Evolutionary conservation across 2,113 vertebrate genomes (phyloP).

Genomic region (Tenrec ecaudatus): DNA sequence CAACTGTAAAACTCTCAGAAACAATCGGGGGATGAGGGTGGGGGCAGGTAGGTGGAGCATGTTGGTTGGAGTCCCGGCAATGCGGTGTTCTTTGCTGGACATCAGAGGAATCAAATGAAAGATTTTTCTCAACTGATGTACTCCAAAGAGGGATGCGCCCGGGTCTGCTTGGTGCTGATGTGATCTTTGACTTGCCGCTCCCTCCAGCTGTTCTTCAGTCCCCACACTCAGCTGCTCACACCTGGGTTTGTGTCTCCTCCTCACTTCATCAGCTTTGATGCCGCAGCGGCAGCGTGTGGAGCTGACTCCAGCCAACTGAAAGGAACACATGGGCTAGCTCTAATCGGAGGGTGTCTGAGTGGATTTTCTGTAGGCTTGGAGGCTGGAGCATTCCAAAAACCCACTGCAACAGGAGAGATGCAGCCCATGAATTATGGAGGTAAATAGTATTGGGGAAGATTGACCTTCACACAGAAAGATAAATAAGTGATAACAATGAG

Average conservation of each 20-base stretch:
- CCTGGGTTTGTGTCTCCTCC: neutral
- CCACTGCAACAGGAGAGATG: constrained; percentile 58
- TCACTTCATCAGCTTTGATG: constrained; percentile 47
- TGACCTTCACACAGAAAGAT: constrained; percentile 72
- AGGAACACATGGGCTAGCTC: neutral
- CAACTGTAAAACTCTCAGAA: constrained; percentile 17
- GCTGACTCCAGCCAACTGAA: neutral
- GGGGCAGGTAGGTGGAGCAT: too few relatives aligned
- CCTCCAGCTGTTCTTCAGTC: neutral
- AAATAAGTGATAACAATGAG: constrained; percentile 67
- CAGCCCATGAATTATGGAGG: constrained; percentile 69
- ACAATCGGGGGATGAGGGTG: too few relatives aligned
- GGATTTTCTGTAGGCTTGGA: constrained; percentile 51
- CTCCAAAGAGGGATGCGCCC: neutral
- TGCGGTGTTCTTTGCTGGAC: neutral
- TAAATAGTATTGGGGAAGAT: constrained; percentile 66
- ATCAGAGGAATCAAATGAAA: constrained; percentile 24
- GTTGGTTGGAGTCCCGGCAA: neutral
- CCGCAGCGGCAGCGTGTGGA: neutral
- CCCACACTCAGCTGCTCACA: neutral
- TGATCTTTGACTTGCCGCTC: neutral
- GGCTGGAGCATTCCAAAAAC: constrained; percentile 62
- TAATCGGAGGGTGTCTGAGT: constrained; percentile 26
- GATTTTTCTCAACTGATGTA: neutral
- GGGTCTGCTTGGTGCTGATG: neutral